Conservation (phyloP, 2,888 invertebrate genomes). For the Pyrochroa serraticornis region DNA sequence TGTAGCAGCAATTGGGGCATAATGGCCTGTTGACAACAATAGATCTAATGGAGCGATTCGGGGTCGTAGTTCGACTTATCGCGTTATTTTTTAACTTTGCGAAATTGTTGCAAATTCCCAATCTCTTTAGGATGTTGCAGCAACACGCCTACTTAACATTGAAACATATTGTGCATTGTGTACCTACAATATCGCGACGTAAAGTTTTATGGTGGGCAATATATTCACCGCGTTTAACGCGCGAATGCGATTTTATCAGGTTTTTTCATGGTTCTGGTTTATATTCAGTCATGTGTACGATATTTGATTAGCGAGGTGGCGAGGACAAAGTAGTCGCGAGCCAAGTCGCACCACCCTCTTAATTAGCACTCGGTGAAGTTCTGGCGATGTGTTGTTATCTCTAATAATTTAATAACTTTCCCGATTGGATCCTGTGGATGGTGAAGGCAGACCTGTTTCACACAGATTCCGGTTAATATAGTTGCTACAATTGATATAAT, state of each 20-base stretch:
- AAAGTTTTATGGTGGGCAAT: background rate
- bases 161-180: background rate
- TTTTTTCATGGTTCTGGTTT: background rate
- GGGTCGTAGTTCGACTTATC: too few relatives aligned
- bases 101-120: too few relatives aligned
- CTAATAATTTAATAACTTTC: slow-evolving; percentile 19
- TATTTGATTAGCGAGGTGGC: too few relatives aligned
- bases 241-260: background rate
- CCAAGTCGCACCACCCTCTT: background rate
- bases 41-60: too few relatives aligned
- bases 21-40: too few relatives aligned
- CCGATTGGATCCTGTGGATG: slow-evolving; percentile 15
- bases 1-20: too few relatives aligned
- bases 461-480: slow-evolving; percentile 30
- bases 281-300: too few relatives aligned
- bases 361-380: slow-evolving; percentile 7
- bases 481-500: slow-evolving; percentile 47
- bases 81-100: too few relatives aligned
- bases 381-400: slow-evolving; percentile 10
- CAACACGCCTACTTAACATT: background rate
- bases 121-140: too few relatives aligned
- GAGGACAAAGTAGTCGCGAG: too few relatives aligned
- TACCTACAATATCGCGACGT: background rate
- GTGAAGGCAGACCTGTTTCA: slow-evolving; percentile 5
- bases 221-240: background rate